These are phyloP conservation scores for Chroicocephalus ridibundus DNA, from an alignment of 2,113 vertebrate genomes.

Conservation along the genomic window DNA sequence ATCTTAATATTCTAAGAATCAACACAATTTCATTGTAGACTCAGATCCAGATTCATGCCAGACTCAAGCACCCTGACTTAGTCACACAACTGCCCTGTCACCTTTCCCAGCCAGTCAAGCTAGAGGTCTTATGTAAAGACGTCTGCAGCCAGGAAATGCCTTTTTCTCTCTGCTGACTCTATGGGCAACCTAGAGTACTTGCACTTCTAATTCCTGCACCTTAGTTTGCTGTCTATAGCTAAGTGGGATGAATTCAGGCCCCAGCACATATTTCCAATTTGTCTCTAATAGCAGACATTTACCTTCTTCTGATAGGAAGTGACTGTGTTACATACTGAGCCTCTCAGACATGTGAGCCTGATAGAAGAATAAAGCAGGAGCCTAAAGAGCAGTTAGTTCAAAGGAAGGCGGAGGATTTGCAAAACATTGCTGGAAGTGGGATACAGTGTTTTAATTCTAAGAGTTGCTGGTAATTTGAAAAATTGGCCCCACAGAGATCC, in stretches of 20 bases:
- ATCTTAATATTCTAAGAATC: neutral
- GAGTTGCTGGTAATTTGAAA: constrained; percentile 14
- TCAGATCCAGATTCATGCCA: neutral
- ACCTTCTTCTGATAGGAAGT: neutral
- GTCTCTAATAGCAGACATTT: neutral
- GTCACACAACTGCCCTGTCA: neutral
- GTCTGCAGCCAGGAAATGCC: neutral
- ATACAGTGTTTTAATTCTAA: neutral
- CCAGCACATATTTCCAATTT: neutral
- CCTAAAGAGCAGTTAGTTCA: neutral
- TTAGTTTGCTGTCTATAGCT: neutral
- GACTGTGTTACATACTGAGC: neutral
- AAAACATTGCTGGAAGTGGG: neutral
- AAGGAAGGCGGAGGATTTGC: neutral
- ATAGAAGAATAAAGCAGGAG: neutral
- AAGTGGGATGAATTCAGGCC: neutral
- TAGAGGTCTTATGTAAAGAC: neutral
- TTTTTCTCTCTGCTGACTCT: neutral
- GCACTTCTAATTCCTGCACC: neutral
- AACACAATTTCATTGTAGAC: neutral
- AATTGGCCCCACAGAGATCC: neutral
- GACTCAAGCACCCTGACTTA: neutral
- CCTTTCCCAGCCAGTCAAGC: neutral
- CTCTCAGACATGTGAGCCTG: neutral
- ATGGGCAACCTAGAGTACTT: neutral